These are phyloP conservation scores for Resseliella maxima DNA, from an alignment of 2,888 invertebrate species.

Conservation along the genomic window DNA sequence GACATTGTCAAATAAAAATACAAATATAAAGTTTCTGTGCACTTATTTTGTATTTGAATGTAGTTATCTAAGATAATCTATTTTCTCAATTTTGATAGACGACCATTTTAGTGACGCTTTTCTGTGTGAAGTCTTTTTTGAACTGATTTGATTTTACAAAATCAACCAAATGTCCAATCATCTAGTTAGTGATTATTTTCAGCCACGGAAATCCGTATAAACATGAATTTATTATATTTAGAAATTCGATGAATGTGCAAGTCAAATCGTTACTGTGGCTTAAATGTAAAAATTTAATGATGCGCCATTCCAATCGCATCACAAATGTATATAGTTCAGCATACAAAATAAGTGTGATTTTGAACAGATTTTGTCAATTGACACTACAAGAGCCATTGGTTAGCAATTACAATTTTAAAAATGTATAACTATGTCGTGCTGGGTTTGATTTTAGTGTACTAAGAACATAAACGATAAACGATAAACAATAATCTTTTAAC, in stretches of 20 bases:
- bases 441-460: not conserved
- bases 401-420: constrained; percentile 12
- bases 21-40: too few species aligned
- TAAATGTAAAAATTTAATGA: not conserved
- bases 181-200: too few species aligned
- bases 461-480: not conserved
- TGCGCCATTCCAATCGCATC: not conserved
- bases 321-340: not conserved
- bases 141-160: too few species aligned
- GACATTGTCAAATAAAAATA: too few species aligned
- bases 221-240: too few species aligned
- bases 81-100: too few species aligned
- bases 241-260: not conserved
- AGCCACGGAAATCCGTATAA: too few species aligned
- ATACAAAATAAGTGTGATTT: not conserved
- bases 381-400: not conserved
- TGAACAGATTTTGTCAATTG: not conserved
- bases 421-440: not conserved
- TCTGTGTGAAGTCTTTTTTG: too few species aligned
- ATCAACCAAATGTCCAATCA: too few species aligned
- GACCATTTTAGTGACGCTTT: too few species aligned
- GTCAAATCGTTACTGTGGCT: not conserved
- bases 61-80: too few species aligned
- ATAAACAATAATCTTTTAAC: not conserved
- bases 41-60: too few species aligned